phyloP scores from a whole-genome alignment of 1,140 invertebrate species.

The Matsumurasca onukii region DNA sequence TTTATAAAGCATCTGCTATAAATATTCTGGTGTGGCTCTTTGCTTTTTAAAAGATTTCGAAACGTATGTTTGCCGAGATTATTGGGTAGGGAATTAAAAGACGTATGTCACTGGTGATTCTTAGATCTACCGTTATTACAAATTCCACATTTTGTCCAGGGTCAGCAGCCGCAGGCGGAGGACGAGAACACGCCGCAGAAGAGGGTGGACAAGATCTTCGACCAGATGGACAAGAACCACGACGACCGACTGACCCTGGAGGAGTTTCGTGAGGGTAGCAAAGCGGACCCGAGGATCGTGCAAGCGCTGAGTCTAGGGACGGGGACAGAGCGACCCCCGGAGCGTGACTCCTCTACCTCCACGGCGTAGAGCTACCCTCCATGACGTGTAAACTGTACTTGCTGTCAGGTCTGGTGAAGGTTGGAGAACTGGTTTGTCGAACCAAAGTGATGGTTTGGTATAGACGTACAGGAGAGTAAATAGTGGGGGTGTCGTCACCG shows the following conservation, averaged over 20 bases:
- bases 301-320: slow-evolving; percentile 85
- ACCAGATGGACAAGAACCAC: slow-evolving; percentile 98
- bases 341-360: neutral
- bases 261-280: slow-evolving; percentile 98
- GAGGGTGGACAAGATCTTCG: slow-evolving; percentile 95
- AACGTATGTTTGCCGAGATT: no score
- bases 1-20: no score
- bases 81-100: no score
- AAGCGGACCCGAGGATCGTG: slow-evolving; percentile 97
- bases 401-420: neutral
- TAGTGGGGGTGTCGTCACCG: neutral
- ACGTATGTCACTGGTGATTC: no score
- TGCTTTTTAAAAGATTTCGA: no score
- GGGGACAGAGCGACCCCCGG: slow-evolving; percentile 42
- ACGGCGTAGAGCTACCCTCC: neutral
- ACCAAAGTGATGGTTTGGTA: neutral
- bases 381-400: neutral
- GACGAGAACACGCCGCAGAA: slow-evolving; percentile 96
- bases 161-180: slow-evolving; percentile 84
- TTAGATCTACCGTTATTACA: no score
- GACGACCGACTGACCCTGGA: slow-evolving; percentile 96
- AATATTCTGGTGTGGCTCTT: no score
- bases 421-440: neutral
- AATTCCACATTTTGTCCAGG: slow-evolving; percentile 55
- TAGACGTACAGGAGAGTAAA: neutral